Evolutionary conservation across 2,797 vertebrate species (phyloP).

Genomic region (Hybognathus amarus): DNA sequence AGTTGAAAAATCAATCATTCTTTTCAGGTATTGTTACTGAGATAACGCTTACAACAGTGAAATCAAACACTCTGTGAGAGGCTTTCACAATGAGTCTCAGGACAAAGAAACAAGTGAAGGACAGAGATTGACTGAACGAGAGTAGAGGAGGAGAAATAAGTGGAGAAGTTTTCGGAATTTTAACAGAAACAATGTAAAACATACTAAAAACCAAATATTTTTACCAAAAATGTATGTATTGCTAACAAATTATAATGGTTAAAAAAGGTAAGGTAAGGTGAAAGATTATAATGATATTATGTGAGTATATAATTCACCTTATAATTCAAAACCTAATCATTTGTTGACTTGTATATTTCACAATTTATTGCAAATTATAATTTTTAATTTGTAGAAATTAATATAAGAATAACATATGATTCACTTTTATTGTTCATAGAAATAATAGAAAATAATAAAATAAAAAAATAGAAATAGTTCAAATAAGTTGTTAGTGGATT

Average conservation of each 20-base stretch:
- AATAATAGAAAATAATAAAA: too few species aligned
- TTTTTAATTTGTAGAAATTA: neutral
- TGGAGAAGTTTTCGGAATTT: neutral
- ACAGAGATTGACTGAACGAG: slow-evolving; percentile 21
- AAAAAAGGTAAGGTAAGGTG: too few species aligned
- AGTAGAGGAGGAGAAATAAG: slow-evolving; percentile 19
- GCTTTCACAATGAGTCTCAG: slow-evolving; percentile 28
- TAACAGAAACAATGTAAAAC: neutral
- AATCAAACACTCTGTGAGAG: slow-evolving; percentile 61
- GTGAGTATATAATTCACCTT: neutral
- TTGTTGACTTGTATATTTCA: neutral
- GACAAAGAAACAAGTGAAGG: slow-evolving; percentile 46
- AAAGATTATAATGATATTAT: neutral
- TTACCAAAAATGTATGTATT: neutral
- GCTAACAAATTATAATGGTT: too few species aligned
- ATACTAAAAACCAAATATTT: neutral
- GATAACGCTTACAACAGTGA: slow-evolving; percentile 48
- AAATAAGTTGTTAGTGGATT: neutral
- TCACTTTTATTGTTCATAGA: neutral
- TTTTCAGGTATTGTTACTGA: slow-evolving; percentile 64
- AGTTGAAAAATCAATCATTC: slow-evolving; percentile 70
- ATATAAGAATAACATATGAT: neutral
- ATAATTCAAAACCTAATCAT: neutral
- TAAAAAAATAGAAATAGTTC: neutral
- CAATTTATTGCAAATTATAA: neutral